Percentiles rank a stretch among this genome's conserved stretches.
These are phyloP conservation scores for Cheilosia pagana DNA, from an alignment of 2,888 invertebrate genomes.

Conservation along the genomic window DNA sequence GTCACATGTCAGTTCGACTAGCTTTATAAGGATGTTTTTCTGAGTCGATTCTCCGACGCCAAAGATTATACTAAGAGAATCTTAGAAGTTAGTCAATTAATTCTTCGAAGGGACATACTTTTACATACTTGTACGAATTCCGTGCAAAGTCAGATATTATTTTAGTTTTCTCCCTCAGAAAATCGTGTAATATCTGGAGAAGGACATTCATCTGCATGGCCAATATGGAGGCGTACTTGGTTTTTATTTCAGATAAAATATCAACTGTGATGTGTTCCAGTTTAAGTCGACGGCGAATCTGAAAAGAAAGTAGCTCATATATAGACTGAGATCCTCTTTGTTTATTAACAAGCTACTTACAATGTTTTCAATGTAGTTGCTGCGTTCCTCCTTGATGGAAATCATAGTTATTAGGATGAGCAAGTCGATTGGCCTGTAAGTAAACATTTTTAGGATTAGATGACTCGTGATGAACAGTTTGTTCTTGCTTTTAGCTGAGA, in stretches of 20 bases:
- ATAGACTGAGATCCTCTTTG: not conserved
- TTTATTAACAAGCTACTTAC: slow-evolving; percentile 84
- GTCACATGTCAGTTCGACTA: slow-evolving; percentile 81
- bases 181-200: slow-evolving; percentile 85
- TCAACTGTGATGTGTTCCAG: slow-evolving; percentile 85
- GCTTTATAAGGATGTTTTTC: slow-evolving; percentile 80
- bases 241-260: slow-evolving; percentile 85
- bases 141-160: slow-evolving; percentile 86
- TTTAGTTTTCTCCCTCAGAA: slow-evolving; percentile 85
- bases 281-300: slow-evolving; percentile 85
- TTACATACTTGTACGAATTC: slow-evolving; percentile 84
- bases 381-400: slow-evolving; percentile 86
- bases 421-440: slow-evolving; percentile 87
- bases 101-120: not conserved
- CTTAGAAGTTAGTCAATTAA: not conserved
- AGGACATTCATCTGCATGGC: slow-evolving; percentile 85
- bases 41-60: slow-evolving; percentile 80
- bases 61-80: slow-evolving; percentile 79
- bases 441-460: too few species aligned
- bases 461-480: too few species aligned
- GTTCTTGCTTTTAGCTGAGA: too few species aligned
- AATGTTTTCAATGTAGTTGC: slow-evolving; percentile 86
- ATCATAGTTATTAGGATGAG: slow-evolving; percentile 87
- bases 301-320: not conserved
- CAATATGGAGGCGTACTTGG: slow-evolving; percentile 85